A percentile compares a stretch with the other conserved stretches of the same genome.
Conservation (phyloP, 2,797 vertebrate species). For the Argya squamiceps region DNA sequence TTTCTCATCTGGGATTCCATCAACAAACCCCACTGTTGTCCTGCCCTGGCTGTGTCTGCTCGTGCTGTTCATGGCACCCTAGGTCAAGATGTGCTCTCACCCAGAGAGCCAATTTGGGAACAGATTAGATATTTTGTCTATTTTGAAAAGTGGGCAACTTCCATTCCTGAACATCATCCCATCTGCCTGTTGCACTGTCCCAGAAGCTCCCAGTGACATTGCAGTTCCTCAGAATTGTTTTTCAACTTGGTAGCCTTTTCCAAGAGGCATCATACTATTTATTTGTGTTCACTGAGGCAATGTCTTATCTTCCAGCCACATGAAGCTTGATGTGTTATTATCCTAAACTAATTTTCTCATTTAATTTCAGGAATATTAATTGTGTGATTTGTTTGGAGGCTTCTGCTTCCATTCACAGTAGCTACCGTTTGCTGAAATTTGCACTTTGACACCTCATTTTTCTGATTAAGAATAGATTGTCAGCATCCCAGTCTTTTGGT, state of each 20-base stretch:
- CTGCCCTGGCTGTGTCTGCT: background rate
- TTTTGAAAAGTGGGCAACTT: background rate
- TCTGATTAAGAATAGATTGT: background rate
- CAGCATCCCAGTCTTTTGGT: background rate
- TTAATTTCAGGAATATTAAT: background rate
- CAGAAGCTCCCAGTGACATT: background rate
- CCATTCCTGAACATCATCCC: background rate
- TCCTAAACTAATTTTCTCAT: background rate
- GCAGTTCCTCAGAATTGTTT: background rate
- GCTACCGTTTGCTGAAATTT: background rate
- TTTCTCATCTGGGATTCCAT: background rate
- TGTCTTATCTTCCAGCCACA: background rate
- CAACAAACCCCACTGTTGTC: background rate
- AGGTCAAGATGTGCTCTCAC: background rate
- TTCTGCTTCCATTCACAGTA: background rate
- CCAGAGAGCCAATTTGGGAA: background rate
- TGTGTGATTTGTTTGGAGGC: background rate
- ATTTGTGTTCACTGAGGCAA: background rate
- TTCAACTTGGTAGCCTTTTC: background rate
- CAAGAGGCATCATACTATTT: background rate
- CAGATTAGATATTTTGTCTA: background rate
- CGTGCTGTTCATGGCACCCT: background rate
- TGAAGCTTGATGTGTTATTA: background rate
- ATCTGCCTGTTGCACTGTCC: background rate
- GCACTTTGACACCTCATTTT: background rate